These are phyloP conservation scores for Hoplostethus mediterraneus DNA, from an alignment of 2,797 vertebrate genomes.

Conservation along the genomic window DNA sequence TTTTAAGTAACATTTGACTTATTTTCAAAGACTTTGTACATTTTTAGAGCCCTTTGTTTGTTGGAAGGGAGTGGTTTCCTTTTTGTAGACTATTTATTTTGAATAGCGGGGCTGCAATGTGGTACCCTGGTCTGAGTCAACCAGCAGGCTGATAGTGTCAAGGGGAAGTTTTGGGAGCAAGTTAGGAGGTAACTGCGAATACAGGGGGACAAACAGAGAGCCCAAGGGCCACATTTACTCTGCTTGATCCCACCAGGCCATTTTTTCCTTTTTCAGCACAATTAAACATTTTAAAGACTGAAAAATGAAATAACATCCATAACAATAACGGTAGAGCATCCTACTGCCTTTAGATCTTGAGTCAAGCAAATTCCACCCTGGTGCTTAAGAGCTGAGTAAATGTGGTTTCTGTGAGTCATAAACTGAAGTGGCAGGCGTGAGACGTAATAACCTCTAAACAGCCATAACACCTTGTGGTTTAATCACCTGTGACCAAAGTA, in stretches of 20 bases:
- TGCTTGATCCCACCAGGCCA: constrained; percentile 18
- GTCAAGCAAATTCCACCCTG: constrained; percentile 29
- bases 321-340: constrained; percentile 51
- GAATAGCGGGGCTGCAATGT: constrained; percentile 81
- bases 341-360: constrained; percentile 38
- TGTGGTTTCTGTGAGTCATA: constrained; percentile 48
- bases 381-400: constrained; percentile 55
- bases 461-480: constrained; percentile 56
- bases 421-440: constrained; percentile 46
- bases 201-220: background rate
- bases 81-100: constrained; percentile 87
- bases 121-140: constrained; percentile 15
- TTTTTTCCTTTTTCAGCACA: constrained; percentile 18
- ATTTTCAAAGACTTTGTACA: constrained; percentile 86
- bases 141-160: constrained; percentile 42
- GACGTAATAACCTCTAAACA: constrained; percentile 51
- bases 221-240: constrained; percentile 40
- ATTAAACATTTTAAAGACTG: constrained; percentile 32
- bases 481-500: constrained; percentile 72
- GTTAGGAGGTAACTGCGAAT: background rate
- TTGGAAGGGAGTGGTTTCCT: constrained; percentile 72
- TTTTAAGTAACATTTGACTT: constrained; percentile 87
- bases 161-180: background rate
- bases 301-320: constrained; percentile 38
- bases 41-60: constrained; percentile 81